Conservation (phyloP, 2,113 vertebrate species). For the Indicator indicator region DNA sequence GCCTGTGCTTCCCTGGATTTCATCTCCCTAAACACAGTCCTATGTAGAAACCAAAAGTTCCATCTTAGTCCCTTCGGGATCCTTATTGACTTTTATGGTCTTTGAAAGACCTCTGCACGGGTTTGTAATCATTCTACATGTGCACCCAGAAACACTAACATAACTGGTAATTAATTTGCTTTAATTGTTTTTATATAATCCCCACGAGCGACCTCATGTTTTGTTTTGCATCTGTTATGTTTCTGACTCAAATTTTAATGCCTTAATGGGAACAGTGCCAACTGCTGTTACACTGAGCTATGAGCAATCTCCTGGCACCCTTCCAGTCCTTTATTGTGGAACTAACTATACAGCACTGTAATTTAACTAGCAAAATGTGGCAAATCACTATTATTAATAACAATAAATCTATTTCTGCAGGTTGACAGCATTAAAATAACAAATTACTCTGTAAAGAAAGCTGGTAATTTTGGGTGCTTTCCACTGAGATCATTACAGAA, state of each 20-base stretch:
- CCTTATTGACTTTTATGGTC: conserved; percentile 43
- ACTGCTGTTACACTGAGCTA: conserved; percentile 65
- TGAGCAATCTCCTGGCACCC: conserved; percentile 72
- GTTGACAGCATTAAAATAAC: conserved; percentile 75
- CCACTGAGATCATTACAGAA: conserved; percentile 55
- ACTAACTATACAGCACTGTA: conserved; percentile 75
- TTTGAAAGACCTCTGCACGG: conserved; percentile 47
- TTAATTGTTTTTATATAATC: conserved; percentile 77
- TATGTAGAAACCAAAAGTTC: neutral
- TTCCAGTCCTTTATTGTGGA: conserved; percentile 71
- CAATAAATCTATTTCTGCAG: conserved; percentile 74
- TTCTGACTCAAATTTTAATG: conserved; percentile 77
- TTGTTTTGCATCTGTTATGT: conserved; percentile 77
- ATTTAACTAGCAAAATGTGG: conserved; percentile 75
- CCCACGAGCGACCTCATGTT: conserved; percentile 71
- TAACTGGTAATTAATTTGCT: conserved; percentile 77
- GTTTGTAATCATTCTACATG: conserved; percentile 47
- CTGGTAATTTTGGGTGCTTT: conserved; percentile 66
- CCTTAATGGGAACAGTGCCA: conserved; percentile 75
- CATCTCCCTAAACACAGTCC: neutral
- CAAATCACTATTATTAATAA: conserved; percentile 77
- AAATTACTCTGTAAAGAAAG: conserved; percentile 72
- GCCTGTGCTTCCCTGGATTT: neutral
- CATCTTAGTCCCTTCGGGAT: neutral
- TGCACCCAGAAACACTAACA: conserved; percentile 50